A percentile compares a stretch with the other conserved stretches of the same genome.
These are phyloP conservation scores for Mechanitis mazaeus DNA, from an alignment of 2,888 invertebrate genomes.

Conservation along the genomic window DNA sequence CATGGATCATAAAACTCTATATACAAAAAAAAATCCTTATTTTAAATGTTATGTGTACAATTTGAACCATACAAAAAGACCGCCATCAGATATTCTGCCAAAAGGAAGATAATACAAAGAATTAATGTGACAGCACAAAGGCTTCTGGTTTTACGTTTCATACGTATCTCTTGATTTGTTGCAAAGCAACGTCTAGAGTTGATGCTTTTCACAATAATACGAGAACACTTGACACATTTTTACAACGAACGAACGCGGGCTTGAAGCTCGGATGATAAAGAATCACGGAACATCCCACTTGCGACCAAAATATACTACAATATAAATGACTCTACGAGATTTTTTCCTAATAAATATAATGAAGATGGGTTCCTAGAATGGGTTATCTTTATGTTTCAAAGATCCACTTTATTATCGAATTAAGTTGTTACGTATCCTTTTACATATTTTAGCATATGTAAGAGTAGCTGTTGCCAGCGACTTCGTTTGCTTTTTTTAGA, in stretches of 20 bases:
- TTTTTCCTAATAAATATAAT: slow-evolving; percentile 2
- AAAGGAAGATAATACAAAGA: slow-evolving; percentile 34
- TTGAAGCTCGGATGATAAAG: slow-evolving; percentile 25
- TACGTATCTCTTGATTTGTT: slow-evolving; percentile 50
- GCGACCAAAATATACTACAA: slow-evolving; percentile 21
- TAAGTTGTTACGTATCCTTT: not conserved
- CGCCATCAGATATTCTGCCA: slow-evolving; percentile 24
- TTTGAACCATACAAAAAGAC: not conserved
- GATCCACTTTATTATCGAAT: not conserved
- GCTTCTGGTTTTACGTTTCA: slow-evolving; percentile 39
- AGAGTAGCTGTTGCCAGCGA: too few relatives aligned
- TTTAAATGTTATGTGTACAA: too few relatives aligned
- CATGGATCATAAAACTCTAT: too few relatives aligned
- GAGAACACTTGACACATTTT: slow-evolving; percentile 43
- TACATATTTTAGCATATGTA: too few relatives aligned
- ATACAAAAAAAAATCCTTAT: too few relatives aligned
- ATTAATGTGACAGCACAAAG: slow-evolving; percentile 52
- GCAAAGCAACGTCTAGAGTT: slow-evolving; percentile 47
- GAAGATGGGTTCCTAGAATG: not conserved
- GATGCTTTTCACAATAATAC: slow-evolving; percentile 42
- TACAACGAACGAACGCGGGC: slow-evolving; percentile 27
- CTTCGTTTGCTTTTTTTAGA: too few relatives aligned
- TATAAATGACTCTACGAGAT: slow-evolving; percentile 10
- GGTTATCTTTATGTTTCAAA: not conserved
- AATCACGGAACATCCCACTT: slow-evolving; percentile 27